A percentile compares a stretch with the other conserved stretches of the same genome.
Conservation (phyloP, 2,113 vertebrate species). For the Daphoenositta chrysoptera region DNA sequence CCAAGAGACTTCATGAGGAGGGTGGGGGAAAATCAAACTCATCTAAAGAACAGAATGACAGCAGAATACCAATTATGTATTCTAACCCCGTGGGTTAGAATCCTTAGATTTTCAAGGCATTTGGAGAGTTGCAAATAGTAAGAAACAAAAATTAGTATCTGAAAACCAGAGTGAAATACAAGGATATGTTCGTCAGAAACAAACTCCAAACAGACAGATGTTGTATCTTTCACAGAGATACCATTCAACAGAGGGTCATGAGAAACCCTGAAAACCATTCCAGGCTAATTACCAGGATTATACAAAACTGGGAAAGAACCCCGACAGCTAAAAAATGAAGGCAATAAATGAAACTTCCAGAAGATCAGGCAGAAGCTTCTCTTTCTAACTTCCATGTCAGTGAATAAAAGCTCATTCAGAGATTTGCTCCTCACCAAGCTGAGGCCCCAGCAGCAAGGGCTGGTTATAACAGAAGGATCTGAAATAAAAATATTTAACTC, state of each 20-base stretch:
- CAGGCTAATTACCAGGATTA: not conserved
- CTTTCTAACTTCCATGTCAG: not conserved
- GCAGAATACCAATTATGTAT: not conserved
- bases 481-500: not conserved
- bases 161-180: not conserved
- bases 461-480: not conserved
- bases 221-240: not conserved
- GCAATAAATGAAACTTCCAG: not conserved
- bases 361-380: not conserved
- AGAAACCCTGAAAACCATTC: not conserved
- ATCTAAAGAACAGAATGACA: not conserved
- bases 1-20: not conserved
- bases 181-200: not conserved
- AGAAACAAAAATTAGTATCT: not conserved
- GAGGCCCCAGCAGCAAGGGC: not conserved
- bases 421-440: not conserved
- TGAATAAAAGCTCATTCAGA: not conserved
- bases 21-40: not conserved
- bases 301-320: not conserved
- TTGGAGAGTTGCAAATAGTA: not conserved
- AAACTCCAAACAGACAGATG: not conserved
- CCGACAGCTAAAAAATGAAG: not conserved
- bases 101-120: not conserved
- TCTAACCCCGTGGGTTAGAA: not conserved
- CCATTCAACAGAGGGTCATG: not conserved